phyloP scores from a whole-genome alignment of 1,140 invertebrate species.

The Aphelinus certus region DNA sequence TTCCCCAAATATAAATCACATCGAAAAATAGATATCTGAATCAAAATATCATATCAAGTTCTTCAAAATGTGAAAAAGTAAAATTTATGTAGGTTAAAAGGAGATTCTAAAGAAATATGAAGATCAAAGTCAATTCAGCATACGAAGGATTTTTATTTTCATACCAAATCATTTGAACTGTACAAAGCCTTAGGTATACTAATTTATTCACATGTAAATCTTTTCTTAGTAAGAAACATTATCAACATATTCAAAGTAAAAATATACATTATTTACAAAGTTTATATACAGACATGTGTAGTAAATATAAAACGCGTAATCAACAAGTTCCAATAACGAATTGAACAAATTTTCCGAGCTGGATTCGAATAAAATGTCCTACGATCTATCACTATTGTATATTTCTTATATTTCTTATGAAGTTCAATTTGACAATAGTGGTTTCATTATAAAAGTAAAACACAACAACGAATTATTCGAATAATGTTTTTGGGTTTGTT shows the following conservation, averaged over 20 bases:
- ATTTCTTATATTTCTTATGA: background rate
- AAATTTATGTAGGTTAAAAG: too few relatives aligned
- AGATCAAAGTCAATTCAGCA: too few relatives aligned
- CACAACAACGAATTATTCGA: too few relatives aligned
- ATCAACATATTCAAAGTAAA: slow-evolving; percentile 24
- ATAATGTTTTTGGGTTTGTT: too few relatives aligned
- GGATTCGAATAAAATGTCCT: background rate
- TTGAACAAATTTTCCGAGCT: background rate
- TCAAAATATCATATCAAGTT: too few relatives aligned
- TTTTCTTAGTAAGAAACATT: slow-evolving; percentile 20
- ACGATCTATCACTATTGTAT: background rate
- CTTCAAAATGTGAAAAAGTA: too few relatives aligned
- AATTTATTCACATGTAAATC: slow-evolving; percentile 26
- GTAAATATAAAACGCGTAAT: slow-evolving; percentile 22
- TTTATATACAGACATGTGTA: background rate
- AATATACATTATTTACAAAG: slow-evolving; percentile 27
- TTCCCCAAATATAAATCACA: too few relatives aligned
- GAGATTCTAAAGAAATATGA: too few relatives aligned
- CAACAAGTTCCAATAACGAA: background rate
- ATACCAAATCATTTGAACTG: background rate
- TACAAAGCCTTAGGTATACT: slow-evolving; percentile 30
- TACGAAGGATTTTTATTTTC: too few relatives aligned
- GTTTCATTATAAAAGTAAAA: background rate
- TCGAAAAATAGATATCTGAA: too few relatives aligned
- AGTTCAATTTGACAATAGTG: background rate